Evolutionary conservation across 37 sponge, comb jelly and placozoan species (phyloP).

Genomic region (Cliona cf. orientalis): DNA sequence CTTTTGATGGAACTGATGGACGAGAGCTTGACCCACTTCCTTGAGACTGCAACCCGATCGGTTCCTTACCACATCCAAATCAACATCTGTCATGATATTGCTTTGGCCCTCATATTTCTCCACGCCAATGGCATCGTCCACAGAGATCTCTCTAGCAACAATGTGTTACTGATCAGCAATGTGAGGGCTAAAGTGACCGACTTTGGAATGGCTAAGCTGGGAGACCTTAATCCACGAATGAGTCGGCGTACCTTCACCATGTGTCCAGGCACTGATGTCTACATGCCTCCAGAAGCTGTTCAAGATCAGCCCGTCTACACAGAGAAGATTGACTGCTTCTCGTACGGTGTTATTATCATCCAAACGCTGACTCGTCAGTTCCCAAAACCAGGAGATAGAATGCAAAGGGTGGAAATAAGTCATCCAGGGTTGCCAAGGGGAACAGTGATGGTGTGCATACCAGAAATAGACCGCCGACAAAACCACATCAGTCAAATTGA

Average conservation of each 20-base stretch:
- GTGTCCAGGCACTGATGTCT: slow-evolving; percentile 11
- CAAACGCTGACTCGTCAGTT: slow-evolving; percentile 25
- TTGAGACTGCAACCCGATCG: slow-evolving; percentile 2
- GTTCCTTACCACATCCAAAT: slow-evolving; percentile 24
- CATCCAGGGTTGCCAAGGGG: no score
- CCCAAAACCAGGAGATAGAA: slow-evolving; percentile 37
- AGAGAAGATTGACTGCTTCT: slow-evolving; percentile 8
- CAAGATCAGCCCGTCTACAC: slow-evolving; percentile 1
- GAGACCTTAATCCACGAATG: neutral
- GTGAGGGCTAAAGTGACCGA: slow-evolving; percentile 48
- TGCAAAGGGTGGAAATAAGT: no score
- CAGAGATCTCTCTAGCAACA: slow-evolving; percentile 53
- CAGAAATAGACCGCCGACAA: no score
- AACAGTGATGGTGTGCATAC: no score
- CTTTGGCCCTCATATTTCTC: slow-evolving; percentile 37
- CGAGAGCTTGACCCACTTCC: slow-evolving; percentile 53
- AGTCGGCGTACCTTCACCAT: neutral
- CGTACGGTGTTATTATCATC: slow-evolving; percentile 28
- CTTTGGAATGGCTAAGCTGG: slow-evolving; percentile 35
- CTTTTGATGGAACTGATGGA: slow-evolving; percentile 60
- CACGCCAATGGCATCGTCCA: slow-evolving; percentile 38
- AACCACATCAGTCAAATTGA: no score
- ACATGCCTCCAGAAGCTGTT: slow-evolving; percentile 47
- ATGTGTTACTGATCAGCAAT: slow-evolving; percentile 20
- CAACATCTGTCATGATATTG: slow-evolving; percentile 42